Percentiles rank a stretch among this genome's conserved stretches.
Conservation (phyloP, 2,797 vertebrate species). For the Phyllotis vaccarum region DNA sequence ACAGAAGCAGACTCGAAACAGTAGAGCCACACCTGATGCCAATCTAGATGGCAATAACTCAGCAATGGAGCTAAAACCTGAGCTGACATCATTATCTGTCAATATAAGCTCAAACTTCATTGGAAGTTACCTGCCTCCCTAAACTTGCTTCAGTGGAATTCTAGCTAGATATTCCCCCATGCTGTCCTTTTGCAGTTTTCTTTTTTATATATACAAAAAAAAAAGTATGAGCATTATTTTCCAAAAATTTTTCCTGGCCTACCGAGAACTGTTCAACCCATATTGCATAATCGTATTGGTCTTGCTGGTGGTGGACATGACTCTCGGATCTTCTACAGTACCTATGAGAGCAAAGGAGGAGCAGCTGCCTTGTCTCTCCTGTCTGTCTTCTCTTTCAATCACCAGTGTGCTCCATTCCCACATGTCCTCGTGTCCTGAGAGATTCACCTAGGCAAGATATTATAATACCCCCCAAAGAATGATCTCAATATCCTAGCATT, state of each 20-base stretch:
- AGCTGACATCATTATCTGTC: neutral
- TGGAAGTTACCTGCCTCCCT: neutral
- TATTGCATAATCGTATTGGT: neutral
- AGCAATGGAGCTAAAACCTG: neutral
- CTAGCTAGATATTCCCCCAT: neutral
- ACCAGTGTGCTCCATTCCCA: neutral
- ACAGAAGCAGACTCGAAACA: neutral
- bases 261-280: neutral
- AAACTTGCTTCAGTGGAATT: neutral
- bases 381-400: rapidly evolving
- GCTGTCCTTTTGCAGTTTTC: neutral
- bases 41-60: neutral
- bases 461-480: neutral
- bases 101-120: neutral
- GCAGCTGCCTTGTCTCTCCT: neutral
- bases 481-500: neutral
- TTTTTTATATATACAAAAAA: neutral
- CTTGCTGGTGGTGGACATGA: neutral
- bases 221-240: neutral
- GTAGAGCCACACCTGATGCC: neutral
- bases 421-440: neutral
- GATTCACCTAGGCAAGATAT: too few relatives aligned
- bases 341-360: neutral
- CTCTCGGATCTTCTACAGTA: neutral
- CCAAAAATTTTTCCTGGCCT: neutral